Conservation (phyloP, 2,113 vertebrate species). For the Nipponia nippon region DNA sequence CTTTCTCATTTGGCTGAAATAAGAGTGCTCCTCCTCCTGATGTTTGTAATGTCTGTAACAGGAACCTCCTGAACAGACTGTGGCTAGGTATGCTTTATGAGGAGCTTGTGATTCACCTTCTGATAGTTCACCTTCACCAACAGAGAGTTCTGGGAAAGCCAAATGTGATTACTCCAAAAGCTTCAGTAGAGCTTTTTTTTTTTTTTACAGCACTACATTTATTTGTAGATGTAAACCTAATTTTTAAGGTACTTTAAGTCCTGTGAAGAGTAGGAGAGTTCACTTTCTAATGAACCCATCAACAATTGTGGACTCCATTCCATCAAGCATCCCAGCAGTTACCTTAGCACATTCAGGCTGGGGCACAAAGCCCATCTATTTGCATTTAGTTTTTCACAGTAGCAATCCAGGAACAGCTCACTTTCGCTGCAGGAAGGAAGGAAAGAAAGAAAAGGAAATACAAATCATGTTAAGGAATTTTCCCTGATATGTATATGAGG, state of each 20-base stretch:
- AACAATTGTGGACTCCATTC: background rate
- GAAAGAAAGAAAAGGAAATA: background rate
- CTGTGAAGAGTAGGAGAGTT: background rate
- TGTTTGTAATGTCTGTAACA: background rate
- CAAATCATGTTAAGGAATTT: background rate
- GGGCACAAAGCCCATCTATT: background rate
- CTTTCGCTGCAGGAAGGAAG: background rate
- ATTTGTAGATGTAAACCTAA: background rate
- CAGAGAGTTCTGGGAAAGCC: background rate
- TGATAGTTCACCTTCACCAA: background rate
- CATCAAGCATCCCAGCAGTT: background rate
- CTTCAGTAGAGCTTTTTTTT: background rate
- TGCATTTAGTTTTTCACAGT: background rate
- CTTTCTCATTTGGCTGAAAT: background rate
- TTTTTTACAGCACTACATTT: background rate
- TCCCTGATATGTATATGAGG: background rate
- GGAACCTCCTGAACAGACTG: background rate
- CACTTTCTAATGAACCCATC: background rate
- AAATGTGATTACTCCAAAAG: background rate
- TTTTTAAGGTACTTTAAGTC: background rate
- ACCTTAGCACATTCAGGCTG: background rate
- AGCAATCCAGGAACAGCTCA: background rate
- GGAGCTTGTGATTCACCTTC: background rate
- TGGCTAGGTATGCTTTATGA: background rate
- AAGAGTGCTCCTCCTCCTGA: background rate